These are phyloP conservation scores for Columba guinea DNA, from an alignment of 2,797 vertebrate genomes.

Conservation along the genomic window DNA sequence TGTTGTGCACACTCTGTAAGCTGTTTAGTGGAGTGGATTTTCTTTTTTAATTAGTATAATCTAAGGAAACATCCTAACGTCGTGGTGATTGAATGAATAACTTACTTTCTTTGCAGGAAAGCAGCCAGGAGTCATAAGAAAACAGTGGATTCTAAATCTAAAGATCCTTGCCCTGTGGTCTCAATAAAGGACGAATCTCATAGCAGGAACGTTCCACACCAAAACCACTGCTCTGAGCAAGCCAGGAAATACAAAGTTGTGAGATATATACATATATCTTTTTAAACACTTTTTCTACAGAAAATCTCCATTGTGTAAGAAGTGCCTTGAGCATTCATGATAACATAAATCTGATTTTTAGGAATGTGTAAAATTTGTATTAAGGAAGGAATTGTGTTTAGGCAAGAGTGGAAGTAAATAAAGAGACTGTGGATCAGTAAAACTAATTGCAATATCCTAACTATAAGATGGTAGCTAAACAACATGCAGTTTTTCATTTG, in stretches of 20 bases:
- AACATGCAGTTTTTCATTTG: not conserved
- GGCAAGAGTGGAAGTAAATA: not conserved
- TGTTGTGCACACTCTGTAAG: not conserved
- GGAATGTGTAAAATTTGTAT: not conserved
- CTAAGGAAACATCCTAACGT: not conserved
- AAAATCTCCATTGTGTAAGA: not conserved
- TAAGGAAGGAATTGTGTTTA: not conserved
- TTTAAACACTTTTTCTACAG: not conserved
- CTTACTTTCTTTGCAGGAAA: slow-evolving; percentile 79
- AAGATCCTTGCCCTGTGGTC: slow-evolving; percentile 52
- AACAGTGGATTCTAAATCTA: slow-evolving; percentile 70
- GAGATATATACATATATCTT: not conserved
- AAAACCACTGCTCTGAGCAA: slow-evolving; percentile 53
- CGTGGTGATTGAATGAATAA: not conserved
- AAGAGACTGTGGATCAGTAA: not conserved
- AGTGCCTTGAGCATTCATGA: not conserved
- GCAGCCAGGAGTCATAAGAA: slow-evolving; percentile 87
- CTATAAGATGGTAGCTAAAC: not conserved
- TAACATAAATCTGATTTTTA: not conserved
- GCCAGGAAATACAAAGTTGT: slow-evolving; percentile 76
- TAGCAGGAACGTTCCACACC: not conserved
- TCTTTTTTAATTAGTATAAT: not conserved
- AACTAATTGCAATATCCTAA: not conserved
- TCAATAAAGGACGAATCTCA: slow-evolving; percentile 57
- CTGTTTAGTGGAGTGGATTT: not conserved